Percentiles rank a stretch among this genome's conserved stretches.
Conservation (phyloP, 2,113 vertebrate genomes). For the Onychostoma macrolepis region DNA sequence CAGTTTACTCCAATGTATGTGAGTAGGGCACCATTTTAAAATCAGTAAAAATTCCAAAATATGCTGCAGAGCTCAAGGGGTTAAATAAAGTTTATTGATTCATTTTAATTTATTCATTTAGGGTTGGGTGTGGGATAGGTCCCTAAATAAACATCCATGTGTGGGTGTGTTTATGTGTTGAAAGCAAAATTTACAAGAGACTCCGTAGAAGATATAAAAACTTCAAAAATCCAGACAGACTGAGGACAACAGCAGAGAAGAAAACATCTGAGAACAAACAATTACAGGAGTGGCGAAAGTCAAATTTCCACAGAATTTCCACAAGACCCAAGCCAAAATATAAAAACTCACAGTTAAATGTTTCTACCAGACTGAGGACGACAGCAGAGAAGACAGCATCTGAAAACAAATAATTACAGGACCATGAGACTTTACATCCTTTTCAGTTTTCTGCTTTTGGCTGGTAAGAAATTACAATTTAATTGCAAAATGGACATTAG, state of each 20-base stretch:
- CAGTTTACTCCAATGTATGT: no score
- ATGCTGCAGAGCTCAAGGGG: no score
- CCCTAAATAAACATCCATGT: no score
- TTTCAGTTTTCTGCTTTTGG: conserved; percentile 4
- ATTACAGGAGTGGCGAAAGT: conserved; percentile 6
- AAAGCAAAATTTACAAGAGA: background rate
- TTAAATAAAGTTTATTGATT: no score
- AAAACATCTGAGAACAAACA: background rate
- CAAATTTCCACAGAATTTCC: conserved; percentile 17
- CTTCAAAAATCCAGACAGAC: background rate
- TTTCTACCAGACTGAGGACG: background rate
- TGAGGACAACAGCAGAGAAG: background rate
- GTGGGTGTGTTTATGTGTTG: background rate
- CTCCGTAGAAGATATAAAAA: background rate
- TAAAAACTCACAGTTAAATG: conserved; percentile 7
- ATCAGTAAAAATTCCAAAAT: no score
- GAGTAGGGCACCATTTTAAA: no score
- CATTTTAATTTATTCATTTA: no score
- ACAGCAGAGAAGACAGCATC: background rate
- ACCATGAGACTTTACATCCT: conserved; percentile 28
- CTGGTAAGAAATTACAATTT: conserved; percentile 20
- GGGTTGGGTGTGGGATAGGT: background rate
- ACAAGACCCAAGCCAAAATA: background rate
- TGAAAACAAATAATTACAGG: background rate
- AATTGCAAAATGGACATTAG: no score